phyloP scores from a whole-genome alignment of 1,140 invertebrate species.

The Venturia canescens region DNA sequence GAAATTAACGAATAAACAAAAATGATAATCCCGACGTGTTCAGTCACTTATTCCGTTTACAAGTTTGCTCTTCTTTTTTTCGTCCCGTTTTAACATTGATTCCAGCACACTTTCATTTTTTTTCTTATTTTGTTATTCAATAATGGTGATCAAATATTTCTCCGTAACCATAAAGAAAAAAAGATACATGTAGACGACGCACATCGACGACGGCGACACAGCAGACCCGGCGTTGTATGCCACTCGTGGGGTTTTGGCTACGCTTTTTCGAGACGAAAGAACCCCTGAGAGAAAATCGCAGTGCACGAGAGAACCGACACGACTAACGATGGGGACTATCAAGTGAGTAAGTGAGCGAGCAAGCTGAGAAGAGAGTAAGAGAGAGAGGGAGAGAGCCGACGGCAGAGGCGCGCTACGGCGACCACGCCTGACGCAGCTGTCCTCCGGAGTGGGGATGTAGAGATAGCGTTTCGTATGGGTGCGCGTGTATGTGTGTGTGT shows the following conservation, averaged over 20 bases:
- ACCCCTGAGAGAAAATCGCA: not conserved
- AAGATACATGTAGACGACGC: not conserved
- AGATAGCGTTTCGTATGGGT: slow-evolving; percentile 5
- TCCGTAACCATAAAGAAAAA: not conserved
- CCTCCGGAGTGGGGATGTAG: slow-evolving; percentile 45
- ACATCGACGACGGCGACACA: not conserved
- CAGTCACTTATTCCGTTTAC: not conserved
- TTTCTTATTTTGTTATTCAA: not conserved
- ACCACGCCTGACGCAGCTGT: slow-evolving; percentile 73
- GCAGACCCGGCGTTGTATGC: slow-evolving; percentile 1
- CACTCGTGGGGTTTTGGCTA: slow-evolving; percentile 16
- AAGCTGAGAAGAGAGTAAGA: not conserved
- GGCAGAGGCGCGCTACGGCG: slow-evolving; percentile 46
- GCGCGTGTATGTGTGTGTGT: not conserved
- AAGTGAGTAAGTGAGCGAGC: not conserved
- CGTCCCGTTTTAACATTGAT: not conserved
- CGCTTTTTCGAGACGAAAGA: not conserved
- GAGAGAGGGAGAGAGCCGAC: not conserved
- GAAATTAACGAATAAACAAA: not conserved
- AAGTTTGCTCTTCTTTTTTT: not conserved
- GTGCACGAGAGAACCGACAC: slow-evolving; percentile 21
- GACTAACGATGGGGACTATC: slow-evolving; percentile 9
- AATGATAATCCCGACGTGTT: not conserved
- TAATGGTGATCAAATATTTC: not conserved
- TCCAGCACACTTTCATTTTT: not conserved